phyloP scores from a whole-genome alignment of 2,113 vertebrate genomes.

The Astur gentilis region DNA sequence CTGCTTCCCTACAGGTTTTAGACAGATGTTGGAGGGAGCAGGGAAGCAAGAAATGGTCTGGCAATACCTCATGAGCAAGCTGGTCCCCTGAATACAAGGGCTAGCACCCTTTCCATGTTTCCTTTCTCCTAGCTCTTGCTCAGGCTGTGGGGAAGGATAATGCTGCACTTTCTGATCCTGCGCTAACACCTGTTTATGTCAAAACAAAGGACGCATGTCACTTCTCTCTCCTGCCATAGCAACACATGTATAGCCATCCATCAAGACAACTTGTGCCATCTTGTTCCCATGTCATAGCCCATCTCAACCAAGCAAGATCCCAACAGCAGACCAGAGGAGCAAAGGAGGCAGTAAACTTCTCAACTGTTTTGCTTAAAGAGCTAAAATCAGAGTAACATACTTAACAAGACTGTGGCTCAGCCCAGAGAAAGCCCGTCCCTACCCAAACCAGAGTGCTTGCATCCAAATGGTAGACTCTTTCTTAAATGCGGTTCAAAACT shows the following conservation, averaged over 20 bases:
- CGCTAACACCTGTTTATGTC: background rate
- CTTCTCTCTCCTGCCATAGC: background rate
- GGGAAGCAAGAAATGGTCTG: background rate
- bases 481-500: background rate
- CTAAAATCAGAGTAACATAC: background rate
- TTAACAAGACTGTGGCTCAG: background rate
- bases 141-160: background rate
- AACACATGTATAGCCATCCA: background rate
- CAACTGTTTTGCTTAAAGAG: background rate
- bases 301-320: background rate
- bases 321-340: background rate
- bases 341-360: background rate
- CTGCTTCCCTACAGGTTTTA: background rate
- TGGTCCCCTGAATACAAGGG: background rate
- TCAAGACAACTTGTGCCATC: background rate
- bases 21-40: background rate
- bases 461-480: background rate
- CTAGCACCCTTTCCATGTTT: background rate
- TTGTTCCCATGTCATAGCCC: background rate
- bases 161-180: background rate
- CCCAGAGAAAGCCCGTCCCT: background rate
- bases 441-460: background rate
- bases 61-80: background rate
- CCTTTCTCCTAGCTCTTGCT: background rate
- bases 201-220: background rate